A percentile compares a stretch with the other conserved stretches of the same genome.
These are phyloP conservation scores for Bombus waltoni DNA, from an alignment of 1,140 invertebrate species.

Conservation along the genomic window DNA sequence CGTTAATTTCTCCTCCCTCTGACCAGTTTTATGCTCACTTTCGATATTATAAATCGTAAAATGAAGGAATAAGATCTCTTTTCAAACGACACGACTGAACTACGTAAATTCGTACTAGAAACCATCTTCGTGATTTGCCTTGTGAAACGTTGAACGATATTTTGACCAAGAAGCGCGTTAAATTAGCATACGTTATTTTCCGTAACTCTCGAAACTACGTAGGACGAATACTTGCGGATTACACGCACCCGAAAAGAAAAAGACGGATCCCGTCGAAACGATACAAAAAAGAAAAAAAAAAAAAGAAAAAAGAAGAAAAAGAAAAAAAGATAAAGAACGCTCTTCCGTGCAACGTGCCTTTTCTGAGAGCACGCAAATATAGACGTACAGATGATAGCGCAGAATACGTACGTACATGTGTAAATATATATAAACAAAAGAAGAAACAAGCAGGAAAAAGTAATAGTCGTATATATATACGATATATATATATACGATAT, in stretches of 20 bases:
- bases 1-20: not conserved
- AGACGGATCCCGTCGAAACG: not conserved
- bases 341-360: constrained; percentile 80
- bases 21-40: constrained; percentile 44
- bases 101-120: not conserved
- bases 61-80: constrained; percentile 5
- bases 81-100: constrained; percentile 37
- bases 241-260: not conserved
- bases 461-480: constrained; percentile 8
- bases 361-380: constrained; percentile 69
- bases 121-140: constrained; percentile 40
- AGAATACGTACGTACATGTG: not conserved
- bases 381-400: constrained; percentile 25
- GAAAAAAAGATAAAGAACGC: constrained; percentile 63
- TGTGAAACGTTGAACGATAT: constrained; percentile 22
- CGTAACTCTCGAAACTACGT: not conserved
- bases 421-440: constrained; percentile 32
- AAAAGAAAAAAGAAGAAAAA: not conserved
- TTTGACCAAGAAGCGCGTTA: constrained; percentile 41
- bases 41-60: not conserved
- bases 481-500: not conserved
- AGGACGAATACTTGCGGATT: not conserved
- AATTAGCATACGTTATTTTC: constrained; percentile 34
- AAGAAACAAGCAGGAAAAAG: not conserved
- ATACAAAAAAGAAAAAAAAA: not conserved